Conservation (phyloP, 2,888 invertebrate species). For the Clitarchus hookeri region DNA sequence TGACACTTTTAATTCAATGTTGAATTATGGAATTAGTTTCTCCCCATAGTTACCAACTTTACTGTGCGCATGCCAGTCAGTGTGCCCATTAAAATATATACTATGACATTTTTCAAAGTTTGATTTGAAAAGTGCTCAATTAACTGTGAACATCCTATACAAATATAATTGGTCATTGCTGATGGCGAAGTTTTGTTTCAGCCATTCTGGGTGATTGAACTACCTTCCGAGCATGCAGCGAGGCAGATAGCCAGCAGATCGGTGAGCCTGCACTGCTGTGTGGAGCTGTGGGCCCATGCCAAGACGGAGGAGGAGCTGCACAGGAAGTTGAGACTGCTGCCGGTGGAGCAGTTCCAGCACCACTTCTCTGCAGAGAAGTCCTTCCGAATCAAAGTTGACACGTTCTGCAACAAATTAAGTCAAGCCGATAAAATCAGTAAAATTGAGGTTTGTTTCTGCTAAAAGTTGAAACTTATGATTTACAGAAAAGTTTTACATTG, state of each 20-base stretch:
- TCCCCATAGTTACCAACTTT: too few species aligned
- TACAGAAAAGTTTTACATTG: too few species aligned
- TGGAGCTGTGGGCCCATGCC: constrained; percentile 80
- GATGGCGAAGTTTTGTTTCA: constrained; percentile 53
- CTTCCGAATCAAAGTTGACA: constrained; percentile 86
- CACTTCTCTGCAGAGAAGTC: constrained; percentile 63
- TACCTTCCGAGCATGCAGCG: constrained; percentile 72
- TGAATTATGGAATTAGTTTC: too few species aligned
- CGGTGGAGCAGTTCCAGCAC: constrained; percentile 59
- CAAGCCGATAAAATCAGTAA: constrained; percentile 81
- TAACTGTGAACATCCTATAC: too few species aligned
- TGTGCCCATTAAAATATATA: too few species aligned
- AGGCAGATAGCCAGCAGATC: constrained; percentile 78
- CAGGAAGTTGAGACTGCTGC: constrained; percentile 62
- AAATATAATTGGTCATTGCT: neutral
- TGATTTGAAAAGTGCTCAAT: too few species aligned
- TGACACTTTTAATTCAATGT: too few species aligned
- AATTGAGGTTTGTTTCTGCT: constrained; percentile 69
- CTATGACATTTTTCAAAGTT: too few species aligned
- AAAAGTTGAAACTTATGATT: neutral
- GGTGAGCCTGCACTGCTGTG: constrained; percentile 74
- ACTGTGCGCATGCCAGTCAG: too few species aligned
- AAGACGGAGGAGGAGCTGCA: constrained; percentile 65
- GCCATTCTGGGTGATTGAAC: constrained; percentile 84
- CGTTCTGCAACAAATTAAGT: constrained; percentile 84